phyloP scores from a whole-genome alignment of 2,113 vertebrate species.

The Tetrax tetrax region DNA sequence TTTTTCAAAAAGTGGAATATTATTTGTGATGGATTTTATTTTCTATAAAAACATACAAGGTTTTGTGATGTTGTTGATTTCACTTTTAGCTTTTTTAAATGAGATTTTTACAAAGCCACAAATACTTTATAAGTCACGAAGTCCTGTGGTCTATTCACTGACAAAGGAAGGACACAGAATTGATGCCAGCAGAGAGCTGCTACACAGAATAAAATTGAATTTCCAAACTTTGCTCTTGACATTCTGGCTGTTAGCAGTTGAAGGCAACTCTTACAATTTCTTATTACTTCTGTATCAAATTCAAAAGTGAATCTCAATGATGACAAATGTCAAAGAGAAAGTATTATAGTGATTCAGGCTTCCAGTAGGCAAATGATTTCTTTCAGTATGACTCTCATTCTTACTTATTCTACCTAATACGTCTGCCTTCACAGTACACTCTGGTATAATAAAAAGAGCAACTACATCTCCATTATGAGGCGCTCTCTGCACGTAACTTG shows the following conservation, averaged over 20 bases:
- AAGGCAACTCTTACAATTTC: neutral
- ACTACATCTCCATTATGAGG: neutral
- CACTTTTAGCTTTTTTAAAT: neutral
- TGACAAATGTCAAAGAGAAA: neutral
- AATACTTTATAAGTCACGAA: neutral
- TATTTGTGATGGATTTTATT: neutral
- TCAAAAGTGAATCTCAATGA: neutral
- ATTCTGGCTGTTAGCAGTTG: neutral
- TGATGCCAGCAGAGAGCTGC: neutral
- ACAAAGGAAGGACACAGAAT: neutral
- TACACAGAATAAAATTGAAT: neutral
- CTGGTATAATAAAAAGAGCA: neutral
- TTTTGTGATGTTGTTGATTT: neutral
- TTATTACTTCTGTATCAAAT: neutral
- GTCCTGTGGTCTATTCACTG: neutral
- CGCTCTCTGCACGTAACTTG: neutral
- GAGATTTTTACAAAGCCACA: neutral
- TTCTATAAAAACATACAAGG: neutral
- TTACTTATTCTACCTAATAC: neutral
- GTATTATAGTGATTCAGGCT: neutral
- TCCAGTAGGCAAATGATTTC: constrained; percentile 17
- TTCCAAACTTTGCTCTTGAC: neutral
- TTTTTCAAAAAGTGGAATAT: neutral
- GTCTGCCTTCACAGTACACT: neutral
- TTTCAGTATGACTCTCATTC: constrained; percentile 16